Evolutionary conservation across 2,888 invertebrate genomes (phyloP), one percentile per base, ranked within the genome.

Genomic region (Drosophila percnosoma): DNA sequence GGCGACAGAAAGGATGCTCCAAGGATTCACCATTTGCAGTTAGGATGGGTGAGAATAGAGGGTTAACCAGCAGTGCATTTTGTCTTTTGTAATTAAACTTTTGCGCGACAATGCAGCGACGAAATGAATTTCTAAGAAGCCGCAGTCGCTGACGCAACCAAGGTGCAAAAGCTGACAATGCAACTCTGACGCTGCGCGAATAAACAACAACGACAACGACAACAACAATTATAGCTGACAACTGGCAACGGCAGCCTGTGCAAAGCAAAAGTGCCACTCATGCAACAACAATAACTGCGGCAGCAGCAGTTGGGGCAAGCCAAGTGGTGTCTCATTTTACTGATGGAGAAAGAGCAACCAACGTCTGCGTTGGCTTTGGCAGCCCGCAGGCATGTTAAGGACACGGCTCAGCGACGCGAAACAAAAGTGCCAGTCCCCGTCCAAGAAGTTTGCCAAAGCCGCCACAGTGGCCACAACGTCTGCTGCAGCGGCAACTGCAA

Each of bases 71-170:
- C 68, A 71, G 67, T 82, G 89, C 80, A 84, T 82, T 84, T 75
- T 76, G 80, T 70, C 79, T 77, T 80, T 82, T 84, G 87, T 87
- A 90, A 89, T 90, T 90, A 90, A 87, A 89, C 75, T 90, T 90
- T 78, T 74, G 76, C 74, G 59, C 75, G 83, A 77, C 80, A 80
- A 77, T 78, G 78, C 78, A 78, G 45, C 66, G 52, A 59, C 73
- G 77, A 87, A 79, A 80, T 75, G 78, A 73, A 75, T 67, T 73
- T 68, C 80, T 75, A 73, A 75, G 71, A 65, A 68, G 73, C 66
- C 54, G 55, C 58, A 62, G 59, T 49, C 34, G 53, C 36, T 48
- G 54, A 36, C 48, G 45, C 64, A 31, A 15, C 34, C 42, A 75
- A 85, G 90, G 81, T 79, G 83, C 75, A 78, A 81, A 69, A 63